Base-by-base conservation (phyloP, 2,888 invertebrate species). In the Philereme vetulata region DNA sequence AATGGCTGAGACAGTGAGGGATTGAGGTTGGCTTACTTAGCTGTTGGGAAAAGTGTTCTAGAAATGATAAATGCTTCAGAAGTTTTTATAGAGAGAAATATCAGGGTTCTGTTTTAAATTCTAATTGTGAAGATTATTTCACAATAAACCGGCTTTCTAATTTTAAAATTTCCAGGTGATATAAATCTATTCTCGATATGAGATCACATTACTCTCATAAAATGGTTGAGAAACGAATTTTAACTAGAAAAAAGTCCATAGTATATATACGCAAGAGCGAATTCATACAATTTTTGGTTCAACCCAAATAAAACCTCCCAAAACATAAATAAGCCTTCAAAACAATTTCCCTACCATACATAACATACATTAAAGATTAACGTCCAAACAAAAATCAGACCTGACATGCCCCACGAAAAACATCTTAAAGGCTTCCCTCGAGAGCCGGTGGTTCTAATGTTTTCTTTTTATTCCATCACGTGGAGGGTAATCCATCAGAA, bases 381-480 rank as follows among this genome's bases (percentile, higher is more conserved):
- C 68, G 75, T 73, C 70, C 64, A 72, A 76, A 81, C 79, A 78
- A 75, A 84, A 86, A 88, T 83, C 81, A 78, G 71, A 68, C 71
- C 63, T 80, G 87, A 88, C 87, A 80, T 80, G 75, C 82, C 83
- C 86, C 78, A 74, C 72, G 76, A 81, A 82, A 82, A 82, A 82
- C 82, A 78, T 84, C 80, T 79, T 72, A 75, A 73, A 78, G 75
- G 77, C 77, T 76, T 83, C 85, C 88, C 85, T 64, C 63, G 80
- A 79, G 75, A 78, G 73, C 73, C 76, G 78, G 80, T 79, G 80
- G 61, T 52, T 82, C 82, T 87, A 88, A 89, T 90, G 89, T 89
- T 89, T 90, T 88, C 83, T 88, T 88, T 86, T 88, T 88, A 86
- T 88, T 88, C 85, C 84, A 86, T 85, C 86, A 85, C 75, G 72